Percentiles rank a stretch among this genome's conserved stretches.
phyloP scores from a whole-genome alignment of 2,888 invertebrate genomes.

The Tachina grossa region DNA sequence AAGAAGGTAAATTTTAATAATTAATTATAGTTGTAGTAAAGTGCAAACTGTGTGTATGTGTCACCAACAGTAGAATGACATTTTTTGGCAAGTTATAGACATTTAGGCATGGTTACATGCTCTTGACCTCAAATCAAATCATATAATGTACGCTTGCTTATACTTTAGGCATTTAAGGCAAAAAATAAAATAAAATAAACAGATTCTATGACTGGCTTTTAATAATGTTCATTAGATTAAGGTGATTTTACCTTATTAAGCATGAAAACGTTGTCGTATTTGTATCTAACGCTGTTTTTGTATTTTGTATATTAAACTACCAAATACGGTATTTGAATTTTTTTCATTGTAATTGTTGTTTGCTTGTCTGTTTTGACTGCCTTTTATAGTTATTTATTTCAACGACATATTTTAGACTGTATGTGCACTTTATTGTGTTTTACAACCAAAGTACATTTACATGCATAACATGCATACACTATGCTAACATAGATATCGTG shows the following conservation, averaged over 20 bases:
- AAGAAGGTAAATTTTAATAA: constrained; percentile 88
- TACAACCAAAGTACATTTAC: not conserved
- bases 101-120: not conserved
- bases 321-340: constrained; percentile 51
- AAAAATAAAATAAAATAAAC: not conserved
- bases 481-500: too few relatives aligned
- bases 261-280: constrained; percentile 31
- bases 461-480: not conserved
- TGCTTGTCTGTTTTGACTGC: constrained; percentile 22
- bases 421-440: not conserved
- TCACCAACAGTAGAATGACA: not conserved
- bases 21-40: not conserved
- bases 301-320: constrained; percentile 54
- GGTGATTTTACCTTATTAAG: constrained; percentile 62
- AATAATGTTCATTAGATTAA: constrained; percentile 31
- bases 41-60: not conserved
- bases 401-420: constrained; percentile 26
- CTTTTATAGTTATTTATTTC: constrained; percentile 50
- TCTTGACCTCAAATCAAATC: constrained; percentile 61
- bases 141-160: not conserved
- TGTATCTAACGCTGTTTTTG: constrained; percentile 32
- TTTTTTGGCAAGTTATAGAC: constrained; percentile 7
- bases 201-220: not conserved
- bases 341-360: constrained; percentile 16
- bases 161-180: too few relatives aligned